Conservation (phyloP, 2,888 invertebrate genomes). For the Pristionchus exspectatus region DNA sequence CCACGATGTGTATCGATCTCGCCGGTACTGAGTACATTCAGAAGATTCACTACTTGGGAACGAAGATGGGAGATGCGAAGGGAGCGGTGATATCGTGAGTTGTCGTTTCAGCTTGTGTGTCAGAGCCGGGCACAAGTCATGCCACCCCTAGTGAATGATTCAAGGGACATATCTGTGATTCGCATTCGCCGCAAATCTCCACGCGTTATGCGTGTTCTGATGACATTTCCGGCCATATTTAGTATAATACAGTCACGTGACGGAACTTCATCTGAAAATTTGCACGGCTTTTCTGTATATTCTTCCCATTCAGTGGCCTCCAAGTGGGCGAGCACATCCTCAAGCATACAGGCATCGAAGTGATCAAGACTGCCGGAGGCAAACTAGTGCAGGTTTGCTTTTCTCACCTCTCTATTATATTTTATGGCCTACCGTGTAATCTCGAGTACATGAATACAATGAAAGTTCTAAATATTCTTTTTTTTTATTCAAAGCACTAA, state of each 20-base stretch:
- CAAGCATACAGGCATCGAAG: constrained; percentile 77
- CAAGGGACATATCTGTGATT: no score
- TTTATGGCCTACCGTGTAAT: background rate
- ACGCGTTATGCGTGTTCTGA: no score
- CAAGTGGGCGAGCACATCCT: constrained; percentile 77
- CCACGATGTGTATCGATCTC: constrained; percentile 79
- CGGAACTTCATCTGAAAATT: background rate
- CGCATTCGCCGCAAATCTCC: no score
- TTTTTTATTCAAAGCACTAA: background rate
- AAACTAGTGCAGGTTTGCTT: constrained; percentile 72
- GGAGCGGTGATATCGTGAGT: constrained; percentile 74
- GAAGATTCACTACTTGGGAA: constrained; percentile 78
- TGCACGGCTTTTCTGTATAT: background rate
- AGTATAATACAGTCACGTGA: no score
- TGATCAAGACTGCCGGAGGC: constrained; percentile 78
- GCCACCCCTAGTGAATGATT: no score
- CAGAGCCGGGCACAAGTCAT: background rate
- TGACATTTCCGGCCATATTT: background rate
- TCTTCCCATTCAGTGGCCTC: constrained; percentile 69
- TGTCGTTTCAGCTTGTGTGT: background rate
- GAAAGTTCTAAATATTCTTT: no score
- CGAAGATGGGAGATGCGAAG: constrained; percentile 78
- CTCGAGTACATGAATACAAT: no score
- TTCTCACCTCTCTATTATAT: background rate
- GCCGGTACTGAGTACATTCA: constrained; percentile 78